Evolutionary conservation across 2,888 invertebrate species (phyloP).

Genomic region (Synergus japonicus): DNA sequence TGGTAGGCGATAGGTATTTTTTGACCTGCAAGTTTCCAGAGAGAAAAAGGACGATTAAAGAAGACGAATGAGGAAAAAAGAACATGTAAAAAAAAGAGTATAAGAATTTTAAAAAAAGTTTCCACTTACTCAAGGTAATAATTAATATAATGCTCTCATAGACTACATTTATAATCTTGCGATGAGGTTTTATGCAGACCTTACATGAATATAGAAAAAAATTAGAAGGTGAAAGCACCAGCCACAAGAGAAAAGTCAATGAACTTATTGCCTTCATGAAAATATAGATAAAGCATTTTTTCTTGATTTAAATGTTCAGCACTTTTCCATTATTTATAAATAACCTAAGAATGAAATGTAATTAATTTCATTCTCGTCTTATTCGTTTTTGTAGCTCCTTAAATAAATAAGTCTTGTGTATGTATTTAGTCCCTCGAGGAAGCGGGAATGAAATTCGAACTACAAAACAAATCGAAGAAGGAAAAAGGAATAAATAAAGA

Average conservation of each 20-base stretch:
- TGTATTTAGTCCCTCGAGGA: not conserved
- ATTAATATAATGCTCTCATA: not conserved
- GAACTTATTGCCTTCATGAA: conserved; percentile 22
- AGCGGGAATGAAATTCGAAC: not conserved
- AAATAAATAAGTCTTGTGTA: not conserved
- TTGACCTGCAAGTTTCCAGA: not conserved
- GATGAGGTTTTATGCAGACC: conserved; percentile 10
- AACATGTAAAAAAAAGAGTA: not conserved
- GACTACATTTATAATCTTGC: conserved; percentile 21
- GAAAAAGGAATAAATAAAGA: conserved; percentile 6
- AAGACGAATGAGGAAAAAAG: not conserved
- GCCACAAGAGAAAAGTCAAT: conserved; percentile 27
- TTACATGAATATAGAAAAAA: conserved; percentile 6
- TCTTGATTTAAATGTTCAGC: not conserved
- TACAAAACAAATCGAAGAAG: not conserved
- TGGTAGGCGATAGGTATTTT: conserved; percentile 25
- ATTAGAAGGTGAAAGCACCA: conserved; percentile 30
- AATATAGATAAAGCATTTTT: conserved; percentile 1
- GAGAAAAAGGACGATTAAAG: not conserved
- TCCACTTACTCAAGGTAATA: not conserved
- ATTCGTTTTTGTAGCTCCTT: not conserved
- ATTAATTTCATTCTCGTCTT: not conserved
- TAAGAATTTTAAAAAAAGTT: not conserved
- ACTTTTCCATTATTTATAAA: not conserved
- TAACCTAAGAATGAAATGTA: not conserved